Evolutionary conservation across 2,113 vertebrate genomes (phyloP), one percentile per base, ranked within the genome.

Genomic region (Brachionichthys hirsutus): DNA sequence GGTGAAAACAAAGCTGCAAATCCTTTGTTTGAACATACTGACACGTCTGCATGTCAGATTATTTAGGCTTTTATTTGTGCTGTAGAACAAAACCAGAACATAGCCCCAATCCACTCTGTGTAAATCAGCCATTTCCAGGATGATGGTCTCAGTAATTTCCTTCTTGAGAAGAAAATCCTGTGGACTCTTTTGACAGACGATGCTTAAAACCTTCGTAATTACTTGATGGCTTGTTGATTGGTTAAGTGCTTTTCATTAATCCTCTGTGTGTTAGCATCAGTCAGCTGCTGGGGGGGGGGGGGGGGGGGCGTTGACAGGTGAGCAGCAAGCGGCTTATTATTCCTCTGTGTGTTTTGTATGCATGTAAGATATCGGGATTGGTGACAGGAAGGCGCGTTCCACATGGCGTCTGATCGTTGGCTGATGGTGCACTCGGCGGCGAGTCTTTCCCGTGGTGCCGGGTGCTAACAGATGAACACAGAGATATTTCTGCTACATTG

Each of bases 381-480:
- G 73, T 88, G 85, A 89, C 85, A 87, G 77, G 64, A 57, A 50
- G 75, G 67, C 75, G 77, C 72, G 73, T 88, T 76, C 82, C 88
- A 84, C 83, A 88, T 86, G 88, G 86, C 71, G 75, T 74, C 77
- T 68, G 64, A 84, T 58, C 60, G 67, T 56, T 54, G 64, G 67
- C 62, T 75, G 75, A 67, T 42, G 53, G 67, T n/a, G 36, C 56
- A 35, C 20, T 44, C 51, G 14, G 75, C 56, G 22, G 42, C 43
- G 65, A 72, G 80, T 54, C 73, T 56, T 62, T 58, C 70, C 42
- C 7, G 49, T 48, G 15, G 69, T 54, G 66, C 60, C 72, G 73
- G 73, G 82, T 71, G 88, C 46, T 78, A 87, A 87, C 86, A 89
- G 88, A 82, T 74, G 75, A 87, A 81, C 85, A 76, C 70, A 78